Percentiles rank a stretch among this genome's conserved stretches.
These are phyloP conservation scores for Tyto alba DNA, from an alignment of 2,113 vertebrate species.

Conservation along the genomic window DNA sequence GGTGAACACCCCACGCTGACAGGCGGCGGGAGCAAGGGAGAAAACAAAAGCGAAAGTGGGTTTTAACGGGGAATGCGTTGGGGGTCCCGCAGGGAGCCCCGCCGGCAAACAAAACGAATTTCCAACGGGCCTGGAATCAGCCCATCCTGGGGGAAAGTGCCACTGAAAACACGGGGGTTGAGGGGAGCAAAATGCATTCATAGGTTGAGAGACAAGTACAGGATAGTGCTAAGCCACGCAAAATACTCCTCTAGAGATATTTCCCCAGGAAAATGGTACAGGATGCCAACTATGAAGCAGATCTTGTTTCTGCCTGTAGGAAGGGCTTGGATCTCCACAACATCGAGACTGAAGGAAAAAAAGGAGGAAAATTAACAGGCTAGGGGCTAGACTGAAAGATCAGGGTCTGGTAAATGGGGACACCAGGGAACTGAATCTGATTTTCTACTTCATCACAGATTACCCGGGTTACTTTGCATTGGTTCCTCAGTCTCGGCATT, in stretches of 20 bases:
- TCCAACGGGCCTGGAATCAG: background rate
- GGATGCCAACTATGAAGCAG: fast-evolving
- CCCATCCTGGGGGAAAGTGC: background rate
- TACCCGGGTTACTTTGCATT: background rate
- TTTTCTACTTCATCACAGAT: background rate
- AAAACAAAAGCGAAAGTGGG: background rate
- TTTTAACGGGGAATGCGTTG: fast-evolving
- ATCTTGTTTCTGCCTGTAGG: background rate
- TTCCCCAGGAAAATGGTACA: background rate
- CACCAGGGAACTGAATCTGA: background rate
- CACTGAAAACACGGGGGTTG: background rate
- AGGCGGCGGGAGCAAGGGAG: background rate
- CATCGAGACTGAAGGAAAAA: background rate
- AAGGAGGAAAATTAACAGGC: background rate
- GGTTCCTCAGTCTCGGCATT: background rate
- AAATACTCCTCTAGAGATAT: background rate
- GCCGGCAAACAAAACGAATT: background rate
- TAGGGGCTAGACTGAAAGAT: background rate
- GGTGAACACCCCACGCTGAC: background rate
- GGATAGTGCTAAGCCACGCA: background rate
- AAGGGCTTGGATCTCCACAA: background rate
- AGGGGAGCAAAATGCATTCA: fast-evolving
- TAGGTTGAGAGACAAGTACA: fast-evolving
- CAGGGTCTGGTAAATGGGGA: fast-evolving
- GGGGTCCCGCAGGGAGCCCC: fast-evolving